Base-by-base conservation (phyloP, 2,797 vertebrate species). In the Oophaga sylvatica region DNA sequence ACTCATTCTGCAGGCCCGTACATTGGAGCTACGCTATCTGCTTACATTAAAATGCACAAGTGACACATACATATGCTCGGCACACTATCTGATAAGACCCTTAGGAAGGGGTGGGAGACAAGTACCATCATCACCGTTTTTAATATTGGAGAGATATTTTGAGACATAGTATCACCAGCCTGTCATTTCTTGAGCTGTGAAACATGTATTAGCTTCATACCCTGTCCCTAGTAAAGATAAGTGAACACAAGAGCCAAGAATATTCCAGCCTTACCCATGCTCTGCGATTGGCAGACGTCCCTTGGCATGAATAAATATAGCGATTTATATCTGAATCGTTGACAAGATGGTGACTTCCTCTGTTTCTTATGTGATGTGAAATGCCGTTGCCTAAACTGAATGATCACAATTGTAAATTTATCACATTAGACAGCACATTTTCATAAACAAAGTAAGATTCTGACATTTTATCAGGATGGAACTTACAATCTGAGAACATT, bases 1-100 rank as follows among this genome's bases (percentile, higher is more conserved):
- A 89, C 70, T 89, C 87, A 89, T 78, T 82, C 68, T 63, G 17
- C 68, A 35, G 29, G n/a, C 82, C 26, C 31, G 16, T 84, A 29
- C 57, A 80, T 13, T 29, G 29, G 22, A 48, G 41, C 26, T 75
- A 41, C 41, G 76, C 45, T 57, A 53, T 45, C 83, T 85, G 60
- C 57, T 62, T 48, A 41, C 77, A 82, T 41, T 31, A 22, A 6
- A 57, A 26, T 17, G 7, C 59, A 68, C 29, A 65, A 77, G 45
- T 85, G 78, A 59, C 77, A 81, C 31, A 10, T 62, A 87, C 20
- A 81, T 73, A 60, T 81, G 75, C 48, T 59, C 67, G 12, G 22
- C 70, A 60, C n/a, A 20, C 26, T 65, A 73, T 41, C 75, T 73
- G 81, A 88, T 84, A 85, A 71, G 9, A 81, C 22, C 19, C 60